Percentiles rank a stretch among this genome's conserved stretches.
Conservation (phyloP, 1,140 invertebrate genomes). For the Colletes latitarsis region DNA sequence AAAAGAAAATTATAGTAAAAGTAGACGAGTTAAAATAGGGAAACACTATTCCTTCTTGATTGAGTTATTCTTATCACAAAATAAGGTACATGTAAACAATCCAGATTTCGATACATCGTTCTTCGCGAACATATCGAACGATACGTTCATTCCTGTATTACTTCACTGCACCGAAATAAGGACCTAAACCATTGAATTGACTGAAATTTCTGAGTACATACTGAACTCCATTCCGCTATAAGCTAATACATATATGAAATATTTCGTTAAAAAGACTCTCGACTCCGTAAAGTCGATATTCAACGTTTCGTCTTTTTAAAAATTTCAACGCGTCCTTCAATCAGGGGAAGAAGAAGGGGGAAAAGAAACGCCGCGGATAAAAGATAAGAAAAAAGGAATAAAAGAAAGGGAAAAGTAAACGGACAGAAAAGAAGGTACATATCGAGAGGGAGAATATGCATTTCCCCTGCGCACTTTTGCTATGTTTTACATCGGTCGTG, state of each 20-base stretch:
- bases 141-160: no score
- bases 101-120: no score
- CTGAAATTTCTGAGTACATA: background rate
- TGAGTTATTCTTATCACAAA: no score
- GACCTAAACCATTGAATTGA: no score
- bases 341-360: background rate
- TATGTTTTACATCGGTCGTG: slow-evolving; percentile 2
- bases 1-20: background rate
- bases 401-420: background rate
- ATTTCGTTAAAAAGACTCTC: slow-evolving; percentile 23
- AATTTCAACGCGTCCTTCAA: slow-evolving; percentile 9
- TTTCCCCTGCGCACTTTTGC: background rate
- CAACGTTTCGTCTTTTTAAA: slow-evolving; percentile 1
- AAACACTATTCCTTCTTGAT: no score
- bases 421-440: background rate
- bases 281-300: background rate
- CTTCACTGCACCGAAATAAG: no score
- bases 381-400: background rate
- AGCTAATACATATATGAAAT: slow-evolving; percentile 1
- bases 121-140: no score
- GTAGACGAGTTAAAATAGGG: background rate
- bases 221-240: background rate
- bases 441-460: slow-evolving; percentile 29
- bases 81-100: no score
- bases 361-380: background rate